Evolutionary conservation across 30 jellyfish, hydroid and myxozoan species (phyloP).

Genomic region (Sanderia malayensis): DNA sequence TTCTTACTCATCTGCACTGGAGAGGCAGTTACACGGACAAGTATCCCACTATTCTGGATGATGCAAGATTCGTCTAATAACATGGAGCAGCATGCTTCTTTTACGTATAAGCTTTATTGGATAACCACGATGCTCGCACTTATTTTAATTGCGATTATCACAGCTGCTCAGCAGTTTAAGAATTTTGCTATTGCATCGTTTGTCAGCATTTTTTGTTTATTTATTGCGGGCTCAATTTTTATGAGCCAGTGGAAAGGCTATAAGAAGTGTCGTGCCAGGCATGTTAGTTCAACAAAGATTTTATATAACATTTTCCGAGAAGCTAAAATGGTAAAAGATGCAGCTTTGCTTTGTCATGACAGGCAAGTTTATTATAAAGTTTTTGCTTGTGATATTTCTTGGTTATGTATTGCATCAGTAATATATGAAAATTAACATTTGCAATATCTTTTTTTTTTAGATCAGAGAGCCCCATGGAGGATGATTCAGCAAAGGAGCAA

Average conservation of each 20-base stretch:
- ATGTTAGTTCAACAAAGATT: slow-evolving; percentile 14
- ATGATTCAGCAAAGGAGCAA: background rate
- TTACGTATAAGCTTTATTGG: slow-evolving; percentile 62
- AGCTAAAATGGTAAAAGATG: slow-evolving; percentile 35
- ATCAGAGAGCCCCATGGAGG: slow-evolving; percentile 15
- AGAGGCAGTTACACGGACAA: slow-evolving; percentile 70
- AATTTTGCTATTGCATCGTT: slow-evolving; percentile 55
- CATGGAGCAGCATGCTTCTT: slow-evolving; percentile 22
- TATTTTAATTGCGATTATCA: slow-evolving; percentile 25
- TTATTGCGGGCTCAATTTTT: slow-evolving; percentile 44
- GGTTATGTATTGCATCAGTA: too few species aligned
- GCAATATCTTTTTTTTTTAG: background rate
- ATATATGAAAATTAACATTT: background rate
- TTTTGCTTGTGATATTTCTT: too few species aligned
- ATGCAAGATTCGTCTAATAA: slow-evolving; percentile 12
- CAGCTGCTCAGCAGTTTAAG: slow-evolving; percentile 70
- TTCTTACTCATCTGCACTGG: slow-evolving; percentile 57
- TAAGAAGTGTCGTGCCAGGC: background rate
- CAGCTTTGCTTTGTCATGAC: background rate
- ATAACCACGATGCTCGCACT: slow-evolving; percentile 45
- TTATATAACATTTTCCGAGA: slow-evolving; percentile 27
- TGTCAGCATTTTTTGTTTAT: slow-evolving; percentile 36
- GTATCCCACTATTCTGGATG: slow-evolving; percentile 47
- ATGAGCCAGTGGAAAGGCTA: slow-evolving; percentile 43
- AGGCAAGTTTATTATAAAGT: too few species aligned